Evolutionary conservation across 2,888 invertebrate genomes (phyloP).

Genomic region (Scrobipalpa costella): DNA sequence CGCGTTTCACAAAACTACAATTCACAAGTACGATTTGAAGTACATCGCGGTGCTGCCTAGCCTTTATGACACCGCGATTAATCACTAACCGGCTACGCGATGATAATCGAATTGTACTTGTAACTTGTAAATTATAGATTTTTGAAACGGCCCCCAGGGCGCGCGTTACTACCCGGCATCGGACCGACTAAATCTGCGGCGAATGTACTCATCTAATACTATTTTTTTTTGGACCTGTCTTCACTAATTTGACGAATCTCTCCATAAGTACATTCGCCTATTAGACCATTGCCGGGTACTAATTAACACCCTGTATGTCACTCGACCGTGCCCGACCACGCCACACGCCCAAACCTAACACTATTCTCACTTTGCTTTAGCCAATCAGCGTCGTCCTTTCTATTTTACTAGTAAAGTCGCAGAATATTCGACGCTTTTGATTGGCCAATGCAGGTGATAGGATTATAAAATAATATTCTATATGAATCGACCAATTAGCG

Average conservation of each 20-base stretch:
- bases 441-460: not conserved
- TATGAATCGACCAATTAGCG: constrained; percentile 20
- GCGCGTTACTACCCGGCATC: constrained; percentile 10
- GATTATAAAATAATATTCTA: not conserved
- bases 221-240: not conserved
- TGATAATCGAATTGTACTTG: too few relatives aligned
- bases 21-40: constrained; percentile 36
- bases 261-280: not conserved
- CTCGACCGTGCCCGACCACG: constrained; percentile 34
- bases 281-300: not conserved
- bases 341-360: constrained; percentile 32
- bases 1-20: too few relatives aligned
- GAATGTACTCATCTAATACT: not conserved
- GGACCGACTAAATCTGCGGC: not conserved
- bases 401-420: not conserved
- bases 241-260: not conserved
- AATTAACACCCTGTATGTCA: constrained; percentile 40
- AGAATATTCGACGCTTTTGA: not conserved
- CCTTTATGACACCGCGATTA: too few relatives aligned
- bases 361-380: not conserved
- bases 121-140: too few relatives aligned
- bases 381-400: constrained; percentile 3
- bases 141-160: constrained; percentile 19
- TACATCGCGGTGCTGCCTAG: too few relatives aligned
- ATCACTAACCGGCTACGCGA: too few relatives aligned